A percentile compares a stretch with the other conserved stretches of the same genome.
Conservation (phyloP, 2,888 invertebrate species). For the Drosophila mettleri region DNA sequence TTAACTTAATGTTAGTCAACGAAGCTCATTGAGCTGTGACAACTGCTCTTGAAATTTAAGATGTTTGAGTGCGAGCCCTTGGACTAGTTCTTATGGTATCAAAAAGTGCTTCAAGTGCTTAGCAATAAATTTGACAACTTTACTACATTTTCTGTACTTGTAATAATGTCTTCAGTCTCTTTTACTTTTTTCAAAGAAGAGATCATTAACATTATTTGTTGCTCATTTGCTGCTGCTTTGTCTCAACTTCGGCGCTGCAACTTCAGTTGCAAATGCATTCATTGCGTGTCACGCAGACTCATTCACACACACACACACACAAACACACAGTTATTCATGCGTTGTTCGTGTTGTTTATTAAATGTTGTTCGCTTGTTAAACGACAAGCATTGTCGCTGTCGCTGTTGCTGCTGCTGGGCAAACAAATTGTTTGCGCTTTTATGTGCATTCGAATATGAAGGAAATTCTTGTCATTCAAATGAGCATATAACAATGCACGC, state of each 20-base stretch:
- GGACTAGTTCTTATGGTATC: background rate
- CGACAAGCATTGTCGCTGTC: constrained; percentile 35
- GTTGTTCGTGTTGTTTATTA: constrained; percentile 49
- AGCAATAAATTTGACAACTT: background rate
- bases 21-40: background rate
- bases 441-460: constrained; percentile 29
- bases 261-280: background rate
- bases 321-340: constrained; percentile 26
- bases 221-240: background rate
- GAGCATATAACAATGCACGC: constrained; percentile 63
- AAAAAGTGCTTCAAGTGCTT: background rate
- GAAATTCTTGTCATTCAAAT: constrained; percentile 70
- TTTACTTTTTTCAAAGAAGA: background rate
- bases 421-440: constrained; percentile 59
- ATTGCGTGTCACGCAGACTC: constrained; percentile 43
- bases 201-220: background rate
- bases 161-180: background rate
- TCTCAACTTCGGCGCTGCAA: background rate
- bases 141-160: background rate
- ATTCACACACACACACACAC: constrained; percentile 3
- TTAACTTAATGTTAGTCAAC: no score
- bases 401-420: constrained; percentile 28
- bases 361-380: constrained; percentile 61
- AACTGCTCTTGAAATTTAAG: background rate
- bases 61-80: no score